Evolutionary conservation across 2,113 vertebrate species (phyloP), one percentile per base, ranked within the genome.

Genomic region (Nyctibius bracteatus): DNA sequence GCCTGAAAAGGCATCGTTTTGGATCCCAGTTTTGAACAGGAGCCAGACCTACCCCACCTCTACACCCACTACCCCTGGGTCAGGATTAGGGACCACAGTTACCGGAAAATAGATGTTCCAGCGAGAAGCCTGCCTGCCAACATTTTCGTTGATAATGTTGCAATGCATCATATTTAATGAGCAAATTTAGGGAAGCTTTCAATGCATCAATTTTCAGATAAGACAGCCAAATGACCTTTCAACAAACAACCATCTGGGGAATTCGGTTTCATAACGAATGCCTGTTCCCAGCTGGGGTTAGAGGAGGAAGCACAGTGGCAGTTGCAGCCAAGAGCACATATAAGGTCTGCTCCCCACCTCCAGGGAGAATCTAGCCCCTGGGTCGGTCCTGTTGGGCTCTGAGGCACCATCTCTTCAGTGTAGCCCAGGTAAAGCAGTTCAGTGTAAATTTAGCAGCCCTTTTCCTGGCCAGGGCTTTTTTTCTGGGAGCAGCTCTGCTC

Each of bases 151-250:
- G 66, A 10, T 62, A 55, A 85, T 18, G 51, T 83, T 66, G 51
- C 35, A 55, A 86, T 83, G 70, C 90, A 74, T 91, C 74, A 23
- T 17, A 83, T 66, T 83, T 57, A 95, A 91, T 63, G 92, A 95
- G 73, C 35, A 68, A 90, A 75, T 96, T 95, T 61, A 44, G 86
- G 74, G 49, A 83, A 71, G 75, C 44, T 88, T 86, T 91, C 80
- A 55, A 15, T 25, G 67, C 77, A 86, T 84, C 90, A 54, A 5
- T 84, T 96, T 85, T 71, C 73, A 89, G 52, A 18, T 41, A 86
- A 88, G 93, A 61, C 74, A 75, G 73, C 55, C 70, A 74, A 83
- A 87, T 86, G 89, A 94, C 85, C 77, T 95, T 96, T 92, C 51
- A 74, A 7, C 61, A 37, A 47, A 30, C 27, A 41, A 5, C 67